These are phyloP conservation scores for Pithys albifrons DNA, from an alignment of 2,113 vertebrate species.

Conservation along the genomic window DNA sequence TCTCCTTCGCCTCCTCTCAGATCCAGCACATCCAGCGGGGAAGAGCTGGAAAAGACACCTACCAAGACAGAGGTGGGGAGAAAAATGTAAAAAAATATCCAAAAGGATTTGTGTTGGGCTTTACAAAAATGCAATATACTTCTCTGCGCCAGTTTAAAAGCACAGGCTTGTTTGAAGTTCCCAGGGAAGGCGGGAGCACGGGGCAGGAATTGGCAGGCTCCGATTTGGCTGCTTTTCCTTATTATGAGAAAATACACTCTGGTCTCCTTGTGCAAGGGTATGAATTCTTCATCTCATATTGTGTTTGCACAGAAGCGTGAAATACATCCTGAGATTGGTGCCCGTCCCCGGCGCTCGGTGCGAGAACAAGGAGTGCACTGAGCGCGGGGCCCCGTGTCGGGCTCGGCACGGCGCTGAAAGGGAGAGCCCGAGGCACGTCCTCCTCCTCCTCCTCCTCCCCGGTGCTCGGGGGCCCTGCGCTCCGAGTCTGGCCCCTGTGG, in stretches of 20 bases:
- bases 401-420: not conserved
- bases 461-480: not conserved
- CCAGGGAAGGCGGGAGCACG: not conserved
- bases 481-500: not conserved
- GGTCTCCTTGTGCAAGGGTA: not conserved
- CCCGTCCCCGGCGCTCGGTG: not conserved
- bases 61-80: not conserved
- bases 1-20: not conserved
- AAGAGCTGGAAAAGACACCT: conserved; percentile 8
- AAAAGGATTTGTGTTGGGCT: not conserved
- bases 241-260: conserved; percentile 19
- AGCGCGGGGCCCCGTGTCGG: not conserved
- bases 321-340: not conserved
- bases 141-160: not conserved
- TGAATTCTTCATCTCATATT: conserved; percentile 38
- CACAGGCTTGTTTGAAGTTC: not conserved
- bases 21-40: not conserved
- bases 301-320: conserved; percentile 48
- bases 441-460: not conserved
- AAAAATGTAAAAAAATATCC: not conserved
- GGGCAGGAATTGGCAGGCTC: conserved; percentile 37
- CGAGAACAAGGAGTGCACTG: conserved; percentile 1
- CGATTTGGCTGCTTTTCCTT: not conserved
- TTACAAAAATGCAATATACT: not conserved
- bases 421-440: not conserved